A percentile compares a stretch with the other conserved stretches of the same genome.
These are phyloP conservation scores for Dromiciops gliroides DNA, from an alignment of 2,113 vertebrate species.

Conservation along the genomic window DNA sequence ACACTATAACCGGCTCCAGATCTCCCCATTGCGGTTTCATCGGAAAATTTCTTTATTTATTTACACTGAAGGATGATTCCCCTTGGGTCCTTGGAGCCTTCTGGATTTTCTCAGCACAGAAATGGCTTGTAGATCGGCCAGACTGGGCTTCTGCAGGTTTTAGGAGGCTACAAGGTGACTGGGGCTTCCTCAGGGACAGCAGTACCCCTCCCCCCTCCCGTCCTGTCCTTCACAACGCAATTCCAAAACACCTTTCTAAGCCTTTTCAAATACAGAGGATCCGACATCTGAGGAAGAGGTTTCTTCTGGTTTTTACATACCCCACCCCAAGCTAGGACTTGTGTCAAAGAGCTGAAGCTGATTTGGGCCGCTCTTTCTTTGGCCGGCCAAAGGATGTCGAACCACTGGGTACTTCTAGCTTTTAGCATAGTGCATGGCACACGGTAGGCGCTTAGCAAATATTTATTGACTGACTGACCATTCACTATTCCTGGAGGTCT, in stretches of 20 bases:
- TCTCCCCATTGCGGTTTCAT: constrained; percentile 8
- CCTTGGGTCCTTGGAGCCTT: constrained; percentile 46
- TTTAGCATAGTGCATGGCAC: neutral
- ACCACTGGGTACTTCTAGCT: neutral
- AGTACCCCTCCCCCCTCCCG: too few relatives aligned
- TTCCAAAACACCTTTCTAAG: neutral
- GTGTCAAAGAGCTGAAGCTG: neutral
- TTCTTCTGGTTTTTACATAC: neutral
- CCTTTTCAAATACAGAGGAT: neutral
- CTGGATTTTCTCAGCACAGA: constrained; percentile 5
- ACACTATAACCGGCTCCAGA: neutral
- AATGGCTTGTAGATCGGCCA: neutral
- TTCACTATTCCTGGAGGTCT: neutral
- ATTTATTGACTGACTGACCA: neutral
- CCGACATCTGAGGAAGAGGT: neutral
- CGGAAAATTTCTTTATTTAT: constrained; percentile 27
- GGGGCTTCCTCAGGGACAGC: neutral
- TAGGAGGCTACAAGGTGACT: neutral
- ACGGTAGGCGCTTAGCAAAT: neutral
- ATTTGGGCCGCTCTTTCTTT: neutral
- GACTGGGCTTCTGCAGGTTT: neutral
- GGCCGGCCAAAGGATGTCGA: neutral
- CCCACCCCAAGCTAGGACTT: too few relatives aligned
- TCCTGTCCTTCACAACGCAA: neutral
- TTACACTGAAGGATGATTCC: constrained; percentile 22